Conservation (phyloP, 2,113 vertebrate species). For the Mormyrus iriodes region DNA sequence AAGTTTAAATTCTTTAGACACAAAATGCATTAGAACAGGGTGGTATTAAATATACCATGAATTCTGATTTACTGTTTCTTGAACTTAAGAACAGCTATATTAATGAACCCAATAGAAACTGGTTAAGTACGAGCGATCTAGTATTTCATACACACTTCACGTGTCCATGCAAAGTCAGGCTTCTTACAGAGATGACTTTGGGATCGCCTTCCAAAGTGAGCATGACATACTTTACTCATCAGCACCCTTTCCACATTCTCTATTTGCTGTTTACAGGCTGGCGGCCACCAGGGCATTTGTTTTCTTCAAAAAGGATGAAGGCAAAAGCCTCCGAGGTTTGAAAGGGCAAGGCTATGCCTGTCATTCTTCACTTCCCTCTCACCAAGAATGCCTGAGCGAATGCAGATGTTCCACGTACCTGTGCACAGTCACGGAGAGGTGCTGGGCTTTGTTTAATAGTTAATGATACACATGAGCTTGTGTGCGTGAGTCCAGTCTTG, state of each 20-base stretch:
- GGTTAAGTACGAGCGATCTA: neutral
- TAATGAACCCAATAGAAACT: neutral
- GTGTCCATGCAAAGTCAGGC: neutral
- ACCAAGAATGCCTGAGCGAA: neutral
- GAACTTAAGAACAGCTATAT: neutral
- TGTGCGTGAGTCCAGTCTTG: neutral
- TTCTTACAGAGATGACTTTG: neutral
- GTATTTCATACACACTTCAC: neutral
- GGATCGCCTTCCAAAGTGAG: neutral
- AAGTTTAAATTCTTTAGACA: neutral
- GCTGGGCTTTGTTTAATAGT: neutral
- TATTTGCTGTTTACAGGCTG: neutral
- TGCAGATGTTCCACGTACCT: neutral
- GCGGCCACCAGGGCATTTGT: neutral
- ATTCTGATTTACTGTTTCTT: neutral
- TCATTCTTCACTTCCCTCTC: neutral
- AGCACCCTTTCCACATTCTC: neutral
- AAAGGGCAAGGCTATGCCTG: neutral
- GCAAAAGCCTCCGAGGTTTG: neutral
- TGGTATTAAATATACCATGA: neutral
- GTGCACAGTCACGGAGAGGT: neutral
- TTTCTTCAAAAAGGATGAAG: neutral
- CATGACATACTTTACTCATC: neutral
- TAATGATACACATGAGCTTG: neutral
- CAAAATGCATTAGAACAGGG: neutral